Percentiles rank a stretch among this genome's conserved stretches.
These are phyloP conservation scores for Conus canariensis DNA, from an alignment of 2,888 invertebrate genomes.

Conservation along the genomic window DNA sequence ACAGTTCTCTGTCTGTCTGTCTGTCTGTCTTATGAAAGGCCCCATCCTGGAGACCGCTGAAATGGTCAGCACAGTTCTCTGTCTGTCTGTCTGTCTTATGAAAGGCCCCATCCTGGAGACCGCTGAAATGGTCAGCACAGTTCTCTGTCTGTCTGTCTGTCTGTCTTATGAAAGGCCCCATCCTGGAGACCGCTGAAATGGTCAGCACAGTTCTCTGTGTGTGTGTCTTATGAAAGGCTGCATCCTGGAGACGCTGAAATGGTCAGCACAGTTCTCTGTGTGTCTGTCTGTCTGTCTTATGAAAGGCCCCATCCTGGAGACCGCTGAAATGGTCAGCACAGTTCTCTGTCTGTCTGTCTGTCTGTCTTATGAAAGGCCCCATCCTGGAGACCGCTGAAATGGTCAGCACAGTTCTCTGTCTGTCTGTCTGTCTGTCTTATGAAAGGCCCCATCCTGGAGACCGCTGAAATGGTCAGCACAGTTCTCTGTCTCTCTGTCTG, in stretches of 20 bases:
- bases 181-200: too few relatives aligned
- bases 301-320: too few relatives aligned
- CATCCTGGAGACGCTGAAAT: conserved; percentile 28
- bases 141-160: not conserved
- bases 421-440: not conserved
- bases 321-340: too few relatives aligned
- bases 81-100: not conserved
- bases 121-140: too few relatives aligned
- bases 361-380: not conserved
- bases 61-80: not conserved
- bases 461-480: too few relatives aligned
- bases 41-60: too few relatives aligned
- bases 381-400: too few relatives aligned
- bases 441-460: too few relatives aligned
- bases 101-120: too few relatives aligned
- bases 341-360: not conserved
- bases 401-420: not conserved
- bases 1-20: too few relatives aligned
- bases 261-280: conserved; percentile 17
- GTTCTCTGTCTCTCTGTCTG: too few relatives aligned
- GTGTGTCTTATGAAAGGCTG: conserved; percentile 24
- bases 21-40: too few relatives aligned
- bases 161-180: not conserved
- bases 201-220: not conserved
- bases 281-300: not conserved